phyloP scores from a whole-genome alignment of 2,797 vertebrate genomes.

The Molothrus aeneus region DNA sequence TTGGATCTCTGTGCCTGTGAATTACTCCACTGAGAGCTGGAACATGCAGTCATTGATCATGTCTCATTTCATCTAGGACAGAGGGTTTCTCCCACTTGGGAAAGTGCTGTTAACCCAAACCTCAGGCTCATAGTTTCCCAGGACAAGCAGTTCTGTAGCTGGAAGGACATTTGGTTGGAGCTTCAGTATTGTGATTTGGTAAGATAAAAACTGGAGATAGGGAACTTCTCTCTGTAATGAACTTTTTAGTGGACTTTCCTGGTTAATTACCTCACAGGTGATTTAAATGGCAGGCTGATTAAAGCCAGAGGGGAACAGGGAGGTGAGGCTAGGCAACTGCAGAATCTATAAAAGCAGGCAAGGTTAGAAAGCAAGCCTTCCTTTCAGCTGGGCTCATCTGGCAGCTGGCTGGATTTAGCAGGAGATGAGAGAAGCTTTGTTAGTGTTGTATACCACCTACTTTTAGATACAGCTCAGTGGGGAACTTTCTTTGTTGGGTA shows the following conservation, averaged over 20 bases:
- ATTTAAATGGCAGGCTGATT: constrained; percentile 12
- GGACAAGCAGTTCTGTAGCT: not conserved
- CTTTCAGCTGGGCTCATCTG: not conserved
- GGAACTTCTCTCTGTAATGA: constrained; percentile 14
- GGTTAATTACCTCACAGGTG: not conserved
- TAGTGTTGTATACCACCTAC: constrained; percentile 49
- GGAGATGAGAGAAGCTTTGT: constrained; percentile 45
- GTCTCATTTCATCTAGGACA: not conserved
- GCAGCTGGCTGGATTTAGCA: constrained; percentile 9
- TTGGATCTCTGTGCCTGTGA: not conserved
- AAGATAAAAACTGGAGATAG: constrained; percentile 2
- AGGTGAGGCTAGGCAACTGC: not conserved
- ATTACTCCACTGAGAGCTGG: not conserved
- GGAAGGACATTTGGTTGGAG: not conserved
- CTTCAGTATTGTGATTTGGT: not conserved
- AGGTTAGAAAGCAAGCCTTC: not conserved
- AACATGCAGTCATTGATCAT: not conserved
- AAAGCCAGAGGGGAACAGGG: not conserved
- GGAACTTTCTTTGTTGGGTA: constrained; percentile 11
- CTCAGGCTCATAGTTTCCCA: not conserved
- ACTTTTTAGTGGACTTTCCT: constrained; percentile 14
- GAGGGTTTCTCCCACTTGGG: not conserved
- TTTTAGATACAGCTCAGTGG: constrained; percentile 1
- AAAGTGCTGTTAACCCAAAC: constrained; percentile 21
- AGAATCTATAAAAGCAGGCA: not conserved